Evolutionary conservation across 2,888 invertebrate species (phyloP), one percentile per base, ranked within the genome.

Genomic region (Scelioninae gen. 2): DNA sequence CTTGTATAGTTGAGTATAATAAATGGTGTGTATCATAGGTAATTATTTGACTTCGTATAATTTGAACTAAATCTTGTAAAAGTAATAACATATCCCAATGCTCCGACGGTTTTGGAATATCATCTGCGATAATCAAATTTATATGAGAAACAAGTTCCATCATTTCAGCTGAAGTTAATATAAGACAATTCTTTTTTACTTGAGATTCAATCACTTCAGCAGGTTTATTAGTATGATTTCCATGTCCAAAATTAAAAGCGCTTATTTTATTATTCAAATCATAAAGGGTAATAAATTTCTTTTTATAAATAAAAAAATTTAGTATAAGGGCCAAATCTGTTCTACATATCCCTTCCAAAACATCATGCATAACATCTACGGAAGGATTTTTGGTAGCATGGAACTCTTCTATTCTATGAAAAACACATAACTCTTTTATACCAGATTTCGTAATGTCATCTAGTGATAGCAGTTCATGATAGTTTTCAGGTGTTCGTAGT

Each of bases 331-430:
- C 69, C 6, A 73, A 7, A 35, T 73, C 75, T 39, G 43, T 55
- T 50, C 64, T 43, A n/a, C n/a, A n/a, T n/a, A n/a, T n/a, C n/a
- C n/a, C n/a, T n/a, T n/a, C n/a, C n/a, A n/a, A n/a, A n/a, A 11
- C 61, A 64, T 69, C 72, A 45, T 71, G 73, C 65, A 67, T 60
- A 4, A 52, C 70, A 50, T 76, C 74, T 13, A 70, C 73, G 9
- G 67, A 31, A 6, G 67, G 43, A 45, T 76, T 76, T 31, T 58
- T 9, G 0, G 58, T 64, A 2, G 71, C 37, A 64, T 68, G 63
- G 58, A 76, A 74, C 11, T 39, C 52, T 13, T 35, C 37, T 7
- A 73, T 4, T 28, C 48, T 9, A 48, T 73, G 28, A 28, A 69
- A 73, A 9, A 76, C 13, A 41, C 76, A 76, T 22, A 4, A 1